phyloP scores from a whole-genome alignment of 2,113 vertebrate species.

The Engystomops pustulosus region DNA sequence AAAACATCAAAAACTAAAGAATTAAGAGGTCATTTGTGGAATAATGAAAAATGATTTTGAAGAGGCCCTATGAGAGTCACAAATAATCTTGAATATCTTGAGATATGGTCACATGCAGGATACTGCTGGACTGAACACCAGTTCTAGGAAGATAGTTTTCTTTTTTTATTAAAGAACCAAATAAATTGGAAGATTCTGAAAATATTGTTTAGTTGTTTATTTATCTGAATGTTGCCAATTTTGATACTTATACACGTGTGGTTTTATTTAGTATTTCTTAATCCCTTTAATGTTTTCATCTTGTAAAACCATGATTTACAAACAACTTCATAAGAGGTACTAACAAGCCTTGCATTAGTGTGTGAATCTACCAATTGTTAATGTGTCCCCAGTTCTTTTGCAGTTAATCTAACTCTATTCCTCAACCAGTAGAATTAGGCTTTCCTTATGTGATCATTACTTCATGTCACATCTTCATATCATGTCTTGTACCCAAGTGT shows the following conservation, averaged over 20 bases:
- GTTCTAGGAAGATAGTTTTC: background rate
- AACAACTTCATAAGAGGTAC: background rate
- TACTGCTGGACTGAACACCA: background rate
- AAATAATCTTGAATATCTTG: background rate
- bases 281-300: conserved; percentile 5
- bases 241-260: conserved; percentile 13
- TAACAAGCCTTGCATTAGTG: background rate
- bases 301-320: background rate
- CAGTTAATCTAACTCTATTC: too few species aligned
- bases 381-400: background rate
- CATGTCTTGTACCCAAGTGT: too few species aligned
- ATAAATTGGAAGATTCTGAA: background rate
- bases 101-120: background rate
- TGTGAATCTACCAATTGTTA: background rate
- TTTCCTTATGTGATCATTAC: too few species aligned
- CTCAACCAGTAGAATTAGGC: background rate
- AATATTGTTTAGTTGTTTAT: conserved; percentile 33
- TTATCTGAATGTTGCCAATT: conserved; percentile 14
- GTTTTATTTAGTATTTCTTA: conserved; percentile 28
- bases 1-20: too few species aligned
- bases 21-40: too few species aligned
- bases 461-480: too few species aligned
- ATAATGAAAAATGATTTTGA: background rate
- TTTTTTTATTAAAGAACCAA: background rate
- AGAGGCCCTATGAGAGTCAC: background rate